A percentile compares a stretch with the other conserved stretches of the same genome.
Conservation (phyloP, 2,888 invertebrate species). For the Ochlodes sylvanus region DNA sequence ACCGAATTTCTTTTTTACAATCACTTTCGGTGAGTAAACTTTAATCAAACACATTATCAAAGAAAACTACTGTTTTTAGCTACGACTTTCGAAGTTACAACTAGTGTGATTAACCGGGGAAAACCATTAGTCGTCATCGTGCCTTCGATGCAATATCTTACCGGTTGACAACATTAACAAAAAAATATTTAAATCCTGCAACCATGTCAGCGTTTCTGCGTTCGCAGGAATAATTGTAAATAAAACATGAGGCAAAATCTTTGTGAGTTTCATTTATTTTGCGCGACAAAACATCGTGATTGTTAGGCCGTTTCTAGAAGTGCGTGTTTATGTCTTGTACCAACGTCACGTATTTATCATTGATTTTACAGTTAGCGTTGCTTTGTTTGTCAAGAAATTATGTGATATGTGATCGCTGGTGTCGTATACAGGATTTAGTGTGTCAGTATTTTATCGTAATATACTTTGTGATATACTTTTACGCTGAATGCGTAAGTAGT, state of each 20-base stretch:
- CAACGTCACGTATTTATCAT: slow-evolving; percentile 39
- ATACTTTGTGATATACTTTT: slow-evolving; percentile 1
- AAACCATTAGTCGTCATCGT: slow-evolving; percentile 52
- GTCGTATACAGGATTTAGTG: slow-evolving; percentile 4
- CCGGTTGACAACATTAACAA: slow-evolving; percentile 58
- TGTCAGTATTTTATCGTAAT: slow-evolving; percentile 6
- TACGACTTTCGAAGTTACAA: not conserved
- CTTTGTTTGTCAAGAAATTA: slow-evolving; percentile 30
- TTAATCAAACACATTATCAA: slow-evolving; percentile 38
- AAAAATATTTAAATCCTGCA: slow-evolving; percentile 48
- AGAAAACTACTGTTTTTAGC: slow-evolving; percentile 33
- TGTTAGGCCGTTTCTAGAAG: slow-evolving; percentile 4
- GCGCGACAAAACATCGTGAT: slow-evolving; percentile 41
- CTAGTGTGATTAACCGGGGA: slow-evolving; percentile 39
- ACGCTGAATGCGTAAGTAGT: slow-evolving; percentile 7
- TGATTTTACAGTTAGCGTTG: slow-evolving; percentile 36
- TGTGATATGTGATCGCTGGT: slow-evolving; percentile 25
- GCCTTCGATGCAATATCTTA: slow-evolving; percentile 52
- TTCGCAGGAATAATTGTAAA: slow-evolving; percentile 49
- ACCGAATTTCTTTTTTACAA: slow-evolving; percentile 62
- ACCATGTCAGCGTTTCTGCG: slow-evolving; percentile 30
- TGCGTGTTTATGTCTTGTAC: slow-evolving; percentile 24
- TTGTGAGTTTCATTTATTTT: slow-evolving; percentile 56
- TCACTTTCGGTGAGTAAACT: slow-evolving; percentile 68
- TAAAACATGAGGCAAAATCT: slow-evolving; percentile 50